Evolutionary conservation across 2,888 invertebrate genomes (phyloP).

Genomic region (Caradrina kadenii): DNA sequence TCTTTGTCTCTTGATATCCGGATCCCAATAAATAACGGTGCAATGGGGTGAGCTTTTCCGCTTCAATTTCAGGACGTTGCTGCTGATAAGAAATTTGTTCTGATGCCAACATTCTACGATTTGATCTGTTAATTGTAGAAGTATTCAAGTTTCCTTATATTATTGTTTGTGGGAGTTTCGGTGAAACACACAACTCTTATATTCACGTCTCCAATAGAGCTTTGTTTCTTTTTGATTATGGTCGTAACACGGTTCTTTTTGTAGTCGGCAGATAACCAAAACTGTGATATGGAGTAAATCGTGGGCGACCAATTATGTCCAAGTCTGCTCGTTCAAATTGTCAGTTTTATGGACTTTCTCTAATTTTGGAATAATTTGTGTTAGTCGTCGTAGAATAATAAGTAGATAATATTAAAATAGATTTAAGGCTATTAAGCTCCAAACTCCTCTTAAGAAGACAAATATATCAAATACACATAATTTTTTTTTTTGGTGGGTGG

Average conservation of each 20-base stretch:
- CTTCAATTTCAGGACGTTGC: conserved; percentile 33
- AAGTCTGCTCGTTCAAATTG: conserved; percentile 40
- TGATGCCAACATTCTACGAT: conserved; percentile 34
- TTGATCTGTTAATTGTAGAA: conserved; percentile 21
- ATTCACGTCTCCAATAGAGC: conserved; percentile 13
- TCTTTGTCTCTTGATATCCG: conserved; percentile 35
- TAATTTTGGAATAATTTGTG: conserved; percentile 43
- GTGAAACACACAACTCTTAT: not conserved
- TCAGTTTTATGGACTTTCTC: conserved; percentile 57
- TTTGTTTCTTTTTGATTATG: conserved; percentile 35
- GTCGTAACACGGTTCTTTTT: conserved; percentile 16
- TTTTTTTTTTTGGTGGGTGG: too few species aligned
- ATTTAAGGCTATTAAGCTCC: conserved; percentile 18
- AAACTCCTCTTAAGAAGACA: not conserved
- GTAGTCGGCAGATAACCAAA: conserved; percentile 22
- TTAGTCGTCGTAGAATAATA: conserved; percentile 32
- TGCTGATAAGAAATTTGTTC: conserved; percentile 34
- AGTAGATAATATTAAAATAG: conserved; percentile 8
- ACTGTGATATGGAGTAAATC: conserved; percentile 40
- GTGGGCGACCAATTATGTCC: conserved; percentile 57
- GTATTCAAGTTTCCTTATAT: conserved; percentile 15
- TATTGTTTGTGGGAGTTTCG: conserved; percentile 28
- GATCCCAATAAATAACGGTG: conserved; percentile 41
- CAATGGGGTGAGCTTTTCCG: conserved; percentile 30
- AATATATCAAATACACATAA: conserved; percentile 32